phyloP scores from a whole-genome alignment of 2,113 vertebrate species.

The Brachypteracias leptosomus region DNA sequence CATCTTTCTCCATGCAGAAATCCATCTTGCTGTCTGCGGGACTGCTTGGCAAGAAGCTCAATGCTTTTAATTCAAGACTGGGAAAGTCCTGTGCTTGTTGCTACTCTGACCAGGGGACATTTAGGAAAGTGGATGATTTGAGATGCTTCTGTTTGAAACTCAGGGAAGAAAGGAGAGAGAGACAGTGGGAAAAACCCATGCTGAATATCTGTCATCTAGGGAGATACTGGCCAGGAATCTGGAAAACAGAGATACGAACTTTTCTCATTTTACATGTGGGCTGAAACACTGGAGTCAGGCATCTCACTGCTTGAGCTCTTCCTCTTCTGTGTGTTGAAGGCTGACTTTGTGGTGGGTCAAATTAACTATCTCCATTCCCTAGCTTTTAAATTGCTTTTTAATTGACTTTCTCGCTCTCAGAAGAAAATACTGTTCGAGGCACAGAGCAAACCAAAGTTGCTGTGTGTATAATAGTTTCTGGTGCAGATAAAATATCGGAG shows the following conservation, averaged over 20 bases:
- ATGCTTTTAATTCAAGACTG: not conserved
- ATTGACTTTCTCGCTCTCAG: not conserved
- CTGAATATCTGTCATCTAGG: not conserved
- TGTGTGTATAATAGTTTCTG: not conserved
- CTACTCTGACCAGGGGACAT: not conserved
- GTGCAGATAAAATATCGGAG: not conserved
- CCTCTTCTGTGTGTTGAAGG: not conserved
- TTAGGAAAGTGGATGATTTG: not conserved
- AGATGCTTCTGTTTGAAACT: not conserved
- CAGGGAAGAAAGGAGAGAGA: not conserved
- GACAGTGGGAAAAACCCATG: not conserved
- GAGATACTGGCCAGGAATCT: not conserved
- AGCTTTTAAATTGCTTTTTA: not conserved
- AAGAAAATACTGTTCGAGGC: not conserved
- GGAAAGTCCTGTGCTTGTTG: not conserved
- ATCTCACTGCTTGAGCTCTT: rapidly evolving
- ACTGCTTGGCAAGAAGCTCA: not conserved
- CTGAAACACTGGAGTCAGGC: not conserved
- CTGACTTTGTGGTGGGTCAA: not conserved
- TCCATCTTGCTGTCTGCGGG: not conserved
- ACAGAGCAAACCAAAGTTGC: not conserved
- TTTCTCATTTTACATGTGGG: not conserved
- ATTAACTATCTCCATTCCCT: not conserved
- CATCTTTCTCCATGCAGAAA: not conserved
- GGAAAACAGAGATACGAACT: not conserved